Evolutionary conservation across 2,888 invertebrate genomes (phyloP), one percentile per base, ranked within the genome.

Genomic region (Hedychridium roseum): DNA sequence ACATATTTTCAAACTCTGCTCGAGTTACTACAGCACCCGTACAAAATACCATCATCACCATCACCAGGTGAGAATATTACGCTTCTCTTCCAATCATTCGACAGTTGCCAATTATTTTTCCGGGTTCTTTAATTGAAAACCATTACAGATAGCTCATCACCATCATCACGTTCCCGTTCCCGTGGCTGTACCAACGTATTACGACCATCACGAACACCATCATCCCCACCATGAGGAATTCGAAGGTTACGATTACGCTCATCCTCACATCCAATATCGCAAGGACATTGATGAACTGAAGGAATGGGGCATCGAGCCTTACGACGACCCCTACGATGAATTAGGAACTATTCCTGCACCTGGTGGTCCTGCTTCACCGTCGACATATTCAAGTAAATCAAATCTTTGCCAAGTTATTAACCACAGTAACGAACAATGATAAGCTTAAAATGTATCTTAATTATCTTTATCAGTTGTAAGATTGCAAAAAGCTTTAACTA

Each of bases 1-100:
- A 43, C 90, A 92, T 73, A 84, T 93, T 51, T 92, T 92, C 81
- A 92, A 92, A 75, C 81, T 92, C 11, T 93, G 92, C 77, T 89
- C 91, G 3, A 89, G 89, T 82, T 92, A 91, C 68, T 90, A 91
- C 59, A 86, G 88, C 64, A 84, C 85, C 67, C 88, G 89, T 11
- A 87, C 89, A 32, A 91, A 91, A 71, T 89, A 84, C 68, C 91
- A 92, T 74, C 91, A 91, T 65, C 91, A 91, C 70, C 90, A 90
- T 69, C 91, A 91, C 74, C 72, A 80, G 78, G 80, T 80, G 73
- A 48, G 23, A 23, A 23, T 23, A 6, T 23, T 6, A 23, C 23
- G 23, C 34, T n/a, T 34, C 34, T 14, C 26, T 14, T 21, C 23
- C 9, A 27, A 17, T 2, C 21, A 4, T 15, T 26, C 14, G 30